Percentiles rank a stretch among this genome's conserved stretches.
Evolutionary conservation across 2,888 invertebrate genomes (phyloP).

Genomic region (Melieria picta): DNA sequence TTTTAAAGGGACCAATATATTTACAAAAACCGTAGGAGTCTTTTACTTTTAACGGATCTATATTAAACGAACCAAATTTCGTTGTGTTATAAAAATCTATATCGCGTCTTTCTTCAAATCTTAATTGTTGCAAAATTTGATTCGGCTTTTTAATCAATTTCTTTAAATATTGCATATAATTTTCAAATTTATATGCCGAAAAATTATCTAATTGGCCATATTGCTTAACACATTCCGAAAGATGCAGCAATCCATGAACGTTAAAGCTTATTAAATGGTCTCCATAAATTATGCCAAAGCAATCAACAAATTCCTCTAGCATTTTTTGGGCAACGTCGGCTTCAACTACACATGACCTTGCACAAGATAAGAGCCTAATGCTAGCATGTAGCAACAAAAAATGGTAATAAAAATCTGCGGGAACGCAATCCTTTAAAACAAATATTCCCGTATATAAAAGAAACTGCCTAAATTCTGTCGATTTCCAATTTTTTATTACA

Average conservation of each 20-base stretch:
- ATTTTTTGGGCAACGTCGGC: slow-evolving; percentile 23
- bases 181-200: slow-evolving; percentile 36
- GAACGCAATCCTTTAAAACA: not conserved
- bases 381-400: slow-evolving; percentile 29
- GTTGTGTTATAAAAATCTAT: too few relatives aligned
- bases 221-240: slow-evolving; percentile 12
- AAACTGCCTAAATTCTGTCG: not conserved
- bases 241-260: slow-evolving; percentile 20
- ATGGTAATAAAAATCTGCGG: not conserved
- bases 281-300: slow-evolving; percentile 29
- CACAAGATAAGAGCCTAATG: slow-evolving; percentile 31
- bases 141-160: slow-evolving; percentile 16
- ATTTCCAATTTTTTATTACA: too few relatives aligned
- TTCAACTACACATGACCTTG: slow-evolving; percentile 22
- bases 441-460: slow-evolving; percentile 6
- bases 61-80: too few relatives aligned
- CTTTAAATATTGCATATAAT: slow-evolving; percentile 34
- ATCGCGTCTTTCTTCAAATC: too few relatives aligned
- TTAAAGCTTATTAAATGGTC: slow-evolving; percentile 35
- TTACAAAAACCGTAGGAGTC: too few relatives aligned
- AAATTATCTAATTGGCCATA: slow-evolving; percentile 16
- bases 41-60: too few relatives aligned
- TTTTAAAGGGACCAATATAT: too few relatives aligned
- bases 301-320: slow-evolving; percentile 28
- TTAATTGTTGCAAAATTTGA: too few relatives aligned